Conservation (phyloP, 2,113 vertebrate genomes). For the Brachyhypopomus gauderio region DNA sequence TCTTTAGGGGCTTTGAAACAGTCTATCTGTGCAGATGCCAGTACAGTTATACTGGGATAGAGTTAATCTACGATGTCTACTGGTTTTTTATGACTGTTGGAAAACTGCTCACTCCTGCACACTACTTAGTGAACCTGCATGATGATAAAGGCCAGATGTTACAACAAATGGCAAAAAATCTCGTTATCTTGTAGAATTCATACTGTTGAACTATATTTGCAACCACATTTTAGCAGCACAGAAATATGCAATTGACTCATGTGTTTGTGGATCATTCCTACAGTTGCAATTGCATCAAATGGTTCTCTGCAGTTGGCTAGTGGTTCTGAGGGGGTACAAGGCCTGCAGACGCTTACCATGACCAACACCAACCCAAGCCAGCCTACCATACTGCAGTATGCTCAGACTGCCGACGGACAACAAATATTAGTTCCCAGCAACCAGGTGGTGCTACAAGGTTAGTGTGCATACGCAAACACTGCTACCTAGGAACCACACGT, state of each 20-base stretch:
- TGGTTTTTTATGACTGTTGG: too few relatives aligned
- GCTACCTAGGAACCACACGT: background rate
- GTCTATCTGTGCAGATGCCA: too few relatives aligned
- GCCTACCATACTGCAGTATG: conserved; percentile 96
- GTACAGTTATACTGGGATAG: too few relatives aligned
- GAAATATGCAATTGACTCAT: background rate
- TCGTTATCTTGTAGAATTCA: too few relatives aligned
- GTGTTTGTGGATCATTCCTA: conserved; percentile 25
- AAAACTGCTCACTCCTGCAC: too few relatives aligned
- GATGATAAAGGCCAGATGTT: too few relatives aligned
- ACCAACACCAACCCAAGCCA: conserved; percentile 85
- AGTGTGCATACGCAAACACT: conserved; percentile 45
- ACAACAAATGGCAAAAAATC: too few relatives aligned
- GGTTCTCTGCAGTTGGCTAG: conserved; percentile 97
- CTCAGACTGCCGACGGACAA: conserved; percentile 96
- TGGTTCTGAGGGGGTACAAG: conserved; percentile 93
- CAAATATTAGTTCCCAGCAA: conserved; percentile 98
- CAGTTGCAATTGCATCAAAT: conserved; percentile 97
- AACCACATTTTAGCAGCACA: background rate
- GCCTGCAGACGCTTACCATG: conserved; percentile 96
- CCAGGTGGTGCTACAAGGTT: conserved; percentile 98
- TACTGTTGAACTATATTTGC: background rate
- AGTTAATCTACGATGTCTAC: too few relatives aligned
- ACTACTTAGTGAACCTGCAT: too few relatives aligned
- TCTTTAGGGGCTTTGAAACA: too few relatives aligned